phyloP scores from a whole-genome alignment of 2,797 vertebrate genomes.

The Trichosurus vulpecula region DNA sequence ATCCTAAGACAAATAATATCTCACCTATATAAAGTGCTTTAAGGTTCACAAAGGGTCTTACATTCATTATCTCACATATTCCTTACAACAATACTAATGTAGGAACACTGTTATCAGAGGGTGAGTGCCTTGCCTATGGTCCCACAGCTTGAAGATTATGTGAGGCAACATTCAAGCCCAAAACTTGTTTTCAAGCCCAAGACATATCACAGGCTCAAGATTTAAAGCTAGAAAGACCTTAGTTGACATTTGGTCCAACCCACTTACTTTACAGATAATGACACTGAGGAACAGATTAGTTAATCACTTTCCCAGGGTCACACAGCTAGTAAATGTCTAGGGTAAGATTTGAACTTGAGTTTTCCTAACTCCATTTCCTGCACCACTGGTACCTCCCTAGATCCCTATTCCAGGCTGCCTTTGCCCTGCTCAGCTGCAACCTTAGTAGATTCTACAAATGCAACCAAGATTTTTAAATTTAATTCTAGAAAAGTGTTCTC shows the following conservation, averaged over 20 bases:
- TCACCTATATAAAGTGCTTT: too few species aligned
- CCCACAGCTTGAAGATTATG: neutral
- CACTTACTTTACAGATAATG: neutral
- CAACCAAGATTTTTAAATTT: neutral
- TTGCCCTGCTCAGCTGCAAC: neutral
- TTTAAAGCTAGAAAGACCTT: neutral
- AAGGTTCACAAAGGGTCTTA: too few species aligned
- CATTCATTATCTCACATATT: too few species aligned
- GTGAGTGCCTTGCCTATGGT: neutral
- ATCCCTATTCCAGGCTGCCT: neutral
- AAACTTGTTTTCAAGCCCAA: too few species aligned
- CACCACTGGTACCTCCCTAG: neutral
- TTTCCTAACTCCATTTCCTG: neutral
- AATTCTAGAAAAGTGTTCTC: conserved; percentile 43
- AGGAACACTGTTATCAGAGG: too few species aligned
- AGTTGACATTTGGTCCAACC: neutral
- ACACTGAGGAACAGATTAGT: neutral
- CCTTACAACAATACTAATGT: too few species aligned
- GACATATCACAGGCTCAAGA: neutral
- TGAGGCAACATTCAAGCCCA: neutral
- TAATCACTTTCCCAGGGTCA: neutral
- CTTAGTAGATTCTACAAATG: neutral
- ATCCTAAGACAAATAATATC: too few species aligned
- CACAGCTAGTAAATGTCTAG: neutral
- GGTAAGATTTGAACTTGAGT: neutral